Conservation (phyloP, 2,797 vertebrate genomes). For the Eremophila alpestris region DNA sequence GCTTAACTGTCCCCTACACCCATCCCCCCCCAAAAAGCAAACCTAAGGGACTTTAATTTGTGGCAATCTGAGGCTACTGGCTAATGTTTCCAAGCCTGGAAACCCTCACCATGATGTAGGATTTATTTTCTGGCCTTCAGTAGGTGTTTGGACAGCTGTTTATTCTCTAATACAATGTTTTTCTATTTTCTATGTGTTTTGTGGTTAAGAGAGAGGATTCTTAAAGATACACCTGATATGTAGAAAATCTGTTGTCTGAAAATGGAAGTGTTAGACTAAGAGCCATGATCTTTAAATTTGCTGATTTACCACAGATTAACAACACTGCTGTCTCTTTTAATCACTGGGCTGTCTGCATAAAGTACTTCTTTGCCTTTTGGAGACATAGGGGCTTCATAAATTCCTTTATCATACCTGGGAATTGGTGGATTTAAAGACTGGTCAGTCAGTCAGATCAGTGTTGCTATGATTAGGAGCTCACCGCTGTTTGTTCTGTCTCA, state of each 20-base stretch:
- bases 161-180: neutral
- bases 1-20: rapidly evolving
- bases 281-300: neutral
- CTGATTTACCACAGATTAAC: neutral
- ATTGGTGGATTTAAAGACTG: neutral
- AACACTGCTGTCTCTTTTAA: neutral
- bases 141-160: neutral
- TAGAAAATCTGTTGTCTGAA: neutral
- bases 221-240: neutral
- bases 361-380: neutral
- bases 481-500: neutral
- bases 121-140: neutral
- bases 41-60: neutral
- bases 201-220: neutral
- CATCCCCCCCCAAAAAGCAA: neutral
- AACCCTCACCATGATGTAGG: neutral
- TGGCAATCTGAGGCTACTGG: neutral
- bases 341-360: neutral
- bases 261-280: neutral
- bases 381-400: neutral
- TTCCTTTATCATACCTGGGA: neutral
- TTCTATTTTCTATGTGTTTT: neutral
- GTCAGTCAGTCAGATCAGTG: neutral
- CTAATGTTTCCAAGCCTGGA: neutral
- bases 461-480: neutral